Percentiles rank a stretch among this genome's conserved stretches.
Conservation (phyloP, 2,888 invertebrate species). For the Tanaodytes sp. region DNA sequence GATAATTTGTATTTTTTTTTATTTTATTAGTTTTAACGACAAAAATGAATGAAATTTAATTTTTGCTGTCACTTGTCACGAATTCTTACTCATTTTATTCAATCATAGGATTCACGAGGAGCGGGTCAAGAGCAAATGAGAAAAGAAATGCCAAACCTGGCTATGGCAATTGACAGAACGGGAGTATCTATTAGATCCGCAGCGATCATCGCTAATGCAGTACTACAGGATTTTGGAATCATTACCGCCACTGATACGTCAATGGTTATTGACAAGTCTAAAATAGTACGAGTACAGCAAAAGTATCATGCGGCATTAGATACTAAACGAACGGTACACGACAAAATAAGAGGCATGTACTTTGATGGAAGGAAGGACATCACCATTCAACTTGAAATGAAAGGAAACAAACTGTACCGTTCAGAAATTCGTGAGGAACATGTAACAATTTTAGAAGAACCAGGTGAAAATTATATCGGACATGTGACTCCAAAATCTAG, state of each 20-base stretch:
- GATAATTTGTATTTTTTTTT: too few relatives aligned
- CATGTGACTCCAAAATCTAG: background rate
- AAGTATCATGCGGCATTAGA: background rate
- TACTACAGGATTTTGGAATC: constrained; percentile 1
- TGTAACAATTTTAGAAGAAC: background rate
- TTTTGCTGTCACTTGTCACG: too few relatives aligned
- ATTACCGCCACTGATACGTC: background rate
- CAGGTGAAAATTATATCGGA: constrained; percentile 4
- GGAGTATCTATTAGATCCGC: background rate
- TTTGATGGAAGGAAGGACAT: constrained; percentile 4
- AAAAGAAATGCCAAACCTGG: too few relatives aligned
- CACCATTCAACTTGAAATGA: background rate
- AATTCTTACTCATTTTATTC: too few relatives aligned
- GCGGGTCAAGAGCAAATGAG: too few relatives aligned
- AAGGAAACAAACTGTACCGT: background rate
- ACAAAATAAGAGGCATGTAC: background rate
- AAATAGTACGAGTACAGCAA: background rate
- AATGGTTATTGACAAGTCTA: constrained; percentile 1
- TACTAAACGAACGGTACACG: background rate
- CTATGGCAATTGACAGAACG: constrained; percentile 8
- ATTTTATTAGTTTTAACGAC: too few relatives aligned
- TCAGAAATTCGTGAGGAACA: constrained; percentile 2
- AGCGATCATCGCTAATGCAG: constrained; percentile 1
- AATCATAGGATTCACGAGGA: too few relatives aligned
- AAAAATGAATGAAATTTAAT: too few relatives aligned